Evolutionary conservation across 2,797 vertebrate genomes (phyloP), one percentile per base, ranked within the genome.

Genomic region (Myotis findleyi): DNA sequence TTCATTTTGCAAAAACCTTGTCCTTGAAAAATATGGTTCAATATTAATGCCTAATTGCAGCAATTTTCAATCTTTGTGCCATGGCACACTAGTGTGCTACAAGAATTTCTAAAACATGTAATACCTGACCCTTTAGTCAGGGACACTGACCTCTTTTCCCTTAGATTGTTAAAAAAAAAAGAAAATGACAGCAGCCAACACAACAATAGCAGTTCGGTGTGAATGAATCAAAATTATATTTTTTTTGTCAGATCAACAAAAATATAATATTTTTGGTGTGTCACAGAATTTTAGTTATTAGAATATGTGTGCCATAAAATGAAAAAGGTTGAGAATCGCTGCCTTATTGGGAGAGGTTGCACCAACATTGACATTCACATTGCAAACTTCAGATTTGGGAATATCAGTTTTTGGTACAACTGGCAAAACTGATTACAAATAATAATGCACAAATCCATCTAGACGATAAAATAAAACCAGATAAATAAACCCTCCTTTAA

Each of bases 21-120:
- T 93, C 94, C 94, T 97, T 96, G 81, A 94, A 94, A 95, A 96
- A 96, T 87, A 76, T 79, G 62, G 53, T 94, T 96, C 95, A 93
- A 20, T 94, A 87, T 95, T 93, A 97, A 88, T 75, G 14, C 59
- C 64, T 83, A 93, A 81, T 59, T 75, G 44, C 18, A 38, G 33
- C 17, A 0, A 21, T 38, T 69, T 36, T 38, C 33, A 69, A 12
- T 18, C 2, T 2, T 18, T 38, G 33, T 38, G 66, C 16, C 33
- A 33, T 18, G 66, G 16, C 16, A 18, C 3, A 66, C 64, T 38
- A 2, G 9, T 38, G 33, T 69, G 66, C 33, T 10, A 21, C 33
- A 36, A 69, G 36, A 38, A 13, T 38, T 38, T 69, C 36, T 23
- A 69, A 69, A 69, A 69, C 68, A 38, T 23, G 20, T 10, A 38